Base-by-base conservation (phyloP, 2,797 vertebrate genomes). In the Cuniculus paca region DNA sequence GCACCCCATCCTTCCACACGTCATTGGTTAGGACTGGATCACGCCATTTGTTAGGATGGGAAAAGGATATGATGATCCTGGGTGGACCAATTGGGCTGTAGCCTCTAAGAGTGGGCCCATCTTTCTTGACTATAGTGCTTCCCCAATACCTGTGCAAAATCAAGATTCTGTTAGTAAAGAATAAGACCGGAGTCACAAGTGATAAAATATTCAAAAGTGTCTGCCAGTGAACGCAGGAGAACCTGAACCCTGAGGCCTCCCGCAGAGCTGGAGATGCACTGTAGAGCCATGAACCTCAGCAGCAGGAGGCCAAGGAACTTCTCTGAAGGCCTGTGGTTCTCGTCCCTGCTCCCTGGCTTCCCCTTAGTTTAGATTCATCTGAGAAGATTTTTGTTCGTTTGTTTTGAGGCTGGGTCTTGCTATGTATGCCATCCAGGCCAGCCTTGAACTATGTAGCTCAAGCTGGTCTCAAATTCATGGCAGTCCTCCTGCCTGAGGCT, bases 81-180 rank as follows among this genome's bases (percentile, higher is more conserved):
- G 34, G 28, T 61, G 75, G 68, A 68, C 39, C 26, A 5, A 1
- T 87, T 39, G 80, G 36, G 31, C 20, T 42, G 68, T 52, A 11
- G 42, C 45, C 85, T 81, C 52, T 56, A 12, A 42, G 22, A 5
- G 13, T 36, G 36, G 63, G 39, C 39, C 65, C 26, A 50, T 63
- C 60, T 88, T 89, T 80, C 58, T 39, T 45, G 58, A 52, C 26
- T 12, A 31, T 20, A 14, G 22, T 56, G 39, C 11, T 83, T 9
- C 48, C 72, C 26, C 31, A n/a, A 6, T 26, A n/a, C 58, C 61
- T 80, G n/a, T 50, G 45, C 48, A 70, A 79, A 91, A 36, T 61
- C 54, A 65, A 60, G 42, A 68, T 61, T 75, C 77, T 84, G n/a
- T 78, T 68, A 77, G 42, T 22, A 52, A 85, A 85, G 75, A 56